Evolutionary conservation across 2,888 invertebrate species (phyloP), one percentile per base, ranked within the genome.

Genomic region (Leptopilina syphax): DNA sequence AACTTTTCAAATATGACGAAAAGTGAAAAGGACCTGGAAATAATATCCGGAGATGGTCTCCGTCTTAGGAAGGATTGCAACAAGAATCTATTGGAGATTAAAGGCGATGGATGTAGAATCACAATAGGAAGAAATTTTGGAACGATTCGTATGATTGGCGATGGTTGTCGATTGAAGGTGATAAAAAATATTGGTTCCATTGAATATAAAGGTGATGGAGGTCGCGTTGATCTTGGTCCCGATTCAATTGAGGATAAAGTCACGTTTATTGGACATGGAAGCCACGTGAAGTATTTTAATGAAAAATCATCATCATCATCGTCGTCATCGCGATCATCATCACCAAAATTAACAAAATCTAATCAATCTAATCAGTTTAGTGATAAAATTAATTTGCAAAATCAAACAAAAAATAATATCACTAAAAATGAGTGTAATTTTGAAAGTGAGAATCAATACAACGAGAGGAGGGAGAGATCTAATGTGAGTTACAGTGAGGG

Each of bases 121-220:
- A 86, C 77, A 0, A 65, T 91, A 34, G 57, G 76, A 0, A 86
- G 80, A n/a, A 91, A 91, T 67, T 82, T 77, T 2, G 90, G 90
- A 4, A 84, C 77, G 4, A 83, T 91, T 8, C 86, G 86, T 0
- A 80, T 91, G 0, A 84, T 86, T n/a, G 91, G 91, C 1, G 91
- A 91, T 50, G 91, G 90, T 0, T 90, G 90, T 68, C 81, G 86
- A 0, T 66, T 91, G 57, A 86, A 80, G 13, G 86, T 90, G 67
- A 82, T 80, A 0, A 84, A 83, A 9, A 91, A 91, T 78, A 76
- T 81, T 6, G 91, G 91, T 1, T 83, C 84, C 12, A 87, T 90
- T 27, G 87, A 88, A 77, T 91, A 90, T 80, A 84, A 68, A 1
- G 91, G 91, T 0, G 90, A 90, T 79, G 91, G 91, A 0, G 91